These are phyloP conservation scores for Cynopterus sphinx DNA, from an alignment of 2,797 vertebrate genomes.

Conservation along the genomic window DNA sequence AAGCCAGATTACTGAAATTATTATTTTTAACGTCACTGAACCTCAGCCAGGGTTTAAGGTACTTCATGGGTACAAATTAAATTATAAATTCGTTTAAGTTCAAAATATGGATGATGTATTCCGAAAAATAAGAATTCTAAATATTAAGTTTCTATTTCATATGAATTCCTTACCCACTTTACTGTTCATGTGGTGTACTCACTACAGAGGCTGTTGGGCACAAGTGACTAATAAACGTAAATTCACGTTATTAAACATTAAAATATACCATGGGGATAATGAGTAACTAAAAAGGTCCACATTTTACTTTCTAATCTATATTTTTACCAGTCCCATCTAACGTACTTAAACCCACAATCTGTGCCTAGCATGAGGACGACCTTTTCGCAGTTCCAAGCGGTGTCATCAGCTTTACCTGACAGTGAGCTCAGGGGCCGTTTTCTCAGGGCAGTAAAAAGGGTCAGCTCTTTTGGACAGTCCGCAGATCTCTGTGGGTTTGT, in stretches of 20 bases:
- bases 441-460: neutral
- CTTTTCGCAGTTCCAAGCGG: neutral
- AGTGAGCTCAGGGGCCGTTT: neutral
- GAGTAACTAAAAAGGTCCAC: constrained; percentile 33
- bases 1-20: constrained; percentile 59
- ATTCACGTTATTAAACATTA: constrained; percentile 67
- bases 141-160: constrained; percentile 69
- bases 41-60: constrained; percentile 30
- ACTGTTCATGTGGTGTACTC: neutral
- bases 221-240: constrained; percentile 60
- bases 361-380: neutral
- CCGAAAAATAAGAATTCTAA: constrained; percentile 58
- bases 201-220: neutral
- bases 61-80: constrained; percentile 62
- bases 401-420: neutral
- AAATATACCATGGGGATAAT: constrained; percentile 14
- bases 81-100: constrained; percentile 68
- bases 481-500: neutral
- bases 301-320: constrained; percentile 43
- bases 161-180: constrained; percentile 65
- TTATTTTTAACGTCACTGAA: constrained; percentile 58
- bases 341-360: constrained; percentile 10
- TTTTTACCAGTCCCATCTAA: constrained; percentile 53
- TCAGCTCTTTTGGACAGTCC: neutral
- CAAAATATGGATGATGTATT: constrained; percentile 68